Percentiles rank a stretch among this genome's conserved stretches.
Evolutionary conservation across 2,888 invertebrate genomes (phyloP).

Genomic region (Chloroclysta siterata): DNA sequence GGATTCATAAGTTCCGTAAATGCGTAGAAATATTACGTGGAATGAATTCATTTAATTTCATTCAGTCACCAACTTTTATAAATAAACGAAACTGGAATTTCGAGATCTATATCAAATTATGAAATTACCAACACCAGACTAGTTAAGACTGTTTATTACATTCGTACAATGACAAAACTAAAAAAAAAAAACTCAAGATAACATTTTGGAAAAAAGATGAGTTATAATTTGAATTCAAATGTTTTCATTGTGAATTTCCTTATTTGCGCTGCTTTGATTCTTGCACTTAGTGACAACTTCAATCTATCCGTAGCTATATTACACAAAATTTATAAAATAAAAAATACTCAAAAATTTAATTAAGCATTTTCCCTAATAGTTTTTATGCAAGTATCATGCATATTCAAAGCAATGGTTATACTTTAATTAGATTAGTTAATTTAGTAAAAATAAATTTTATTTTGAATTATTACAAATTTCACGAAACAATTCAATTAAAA

Average conservation of each 20-base stretch:
- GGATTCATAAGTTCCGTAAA: constrained; percentile 15
- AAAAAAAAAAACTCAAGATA: no score
- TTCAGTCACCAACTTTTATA: constrained; percentile 11
- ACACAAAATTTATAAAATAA: no score
- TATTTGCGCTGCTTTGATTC: no score
- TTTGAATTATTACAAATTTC: constrained; percentile 2
- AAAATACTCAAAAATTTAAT: no score
- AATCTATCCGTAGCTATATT: no score
- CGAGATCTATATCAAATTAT: neutral
- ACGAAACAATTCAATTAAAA: neutral
- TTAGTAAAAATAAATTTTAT: neutral
- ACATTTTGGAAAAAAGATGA: no score
- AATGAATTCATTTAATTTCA: constrained; percentile 55
- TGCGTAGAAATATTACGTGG: constrained; percentile 42
- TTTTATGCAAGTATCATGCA: constrained; percentile 51
- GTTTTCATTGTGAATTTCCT: constrained; percentile 28
- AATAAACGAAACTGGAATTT: constrained; percentile 43
- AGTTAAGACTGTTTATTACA: neutral
- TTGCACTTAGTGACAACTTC: neutral
- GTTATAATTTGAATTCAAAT: neutral
- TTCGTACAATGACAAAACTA: neutral
- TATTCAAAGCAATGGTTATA: constrained; percentile 11
- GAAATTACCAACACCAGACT: neutral
- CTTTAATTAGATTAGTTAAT: constrained; percentile 3
- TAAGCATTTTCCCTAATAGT: no score